A percentile compares a stretch with the other conserved stretches of the same genome.
Conservation (phyloP, 1,140 invertebrate genomes). For the Protaetia brevitarsis region DNA sequence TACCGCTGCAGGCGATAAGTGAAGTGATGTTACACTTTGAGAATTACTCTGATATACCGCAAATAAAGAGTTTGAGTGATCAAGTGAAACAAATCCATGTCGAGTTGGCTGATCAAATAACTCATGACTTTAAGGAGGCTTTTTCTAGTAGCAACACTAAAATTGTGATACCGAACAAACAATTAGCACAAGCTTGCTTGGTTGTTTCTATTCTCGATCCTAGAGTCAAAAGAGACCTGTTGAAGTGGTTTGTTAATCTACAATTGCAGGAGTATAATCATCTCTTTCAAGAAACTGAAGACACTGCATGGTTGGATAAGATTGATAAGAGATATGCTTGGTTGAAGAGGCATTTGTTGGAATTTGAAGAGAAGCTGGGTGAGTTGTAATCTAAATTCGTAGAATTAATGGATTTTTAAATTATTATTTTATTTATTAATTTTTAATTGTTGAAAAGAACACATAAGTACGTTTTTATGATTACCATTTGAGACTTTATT, state of each 20-base stretch:
- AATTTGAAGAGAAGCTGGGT: conserved; percentile 88
- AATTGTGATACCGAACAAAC: conserved; percentile 63
- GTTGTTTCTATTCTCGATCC: conserved; percentile 90
- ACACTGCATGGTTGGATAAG: conserved; percentile 94
- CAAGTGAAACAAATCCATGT: conserved; percentile 82
- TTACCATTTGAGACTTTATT: too few relatives aligned
- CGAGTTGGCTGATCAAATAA: conserved; percentile 86
- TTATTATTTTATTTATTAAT: too few relatives aligned
- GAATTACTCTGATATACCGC: conserved; percentile 66
- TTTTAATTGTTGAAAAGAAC: too few relatives aligned
- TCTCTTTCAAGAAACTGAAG: conserved; percentile 92
- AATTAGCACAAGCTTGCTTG: conserved; percentile 87
- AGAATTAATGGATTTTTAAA: too few relatives aligned
- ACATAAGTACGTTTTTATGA: too few relatives aligned
- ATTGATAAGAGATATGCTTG: conserved; percentile 93
- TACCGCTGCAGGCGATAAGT: conserved; percentile 93
- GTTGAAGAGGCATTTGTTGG: conserved; percentile 95
- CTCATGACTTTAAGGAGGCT: conserved; percentile 89
- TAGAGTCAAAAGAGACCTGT: conserved; percentile 82
- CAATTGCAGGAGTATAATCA: conserved; percentile 92
- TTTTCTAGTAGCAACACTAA: conserved; percentile 78
- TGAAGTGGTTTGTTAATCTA: conserved; percentile 88
- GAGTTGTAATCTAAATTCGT: too few relatives aligned
- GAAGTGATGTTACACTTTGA: conserved; percentile 92
- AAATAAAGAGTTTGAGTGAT: conserved; percentile 57